These are phyloP conservation scores for Himalopsyche tibetana DNA, from an alignment of 2,888 invertebrate genomes.

Conservation along the genomic window DNA sequence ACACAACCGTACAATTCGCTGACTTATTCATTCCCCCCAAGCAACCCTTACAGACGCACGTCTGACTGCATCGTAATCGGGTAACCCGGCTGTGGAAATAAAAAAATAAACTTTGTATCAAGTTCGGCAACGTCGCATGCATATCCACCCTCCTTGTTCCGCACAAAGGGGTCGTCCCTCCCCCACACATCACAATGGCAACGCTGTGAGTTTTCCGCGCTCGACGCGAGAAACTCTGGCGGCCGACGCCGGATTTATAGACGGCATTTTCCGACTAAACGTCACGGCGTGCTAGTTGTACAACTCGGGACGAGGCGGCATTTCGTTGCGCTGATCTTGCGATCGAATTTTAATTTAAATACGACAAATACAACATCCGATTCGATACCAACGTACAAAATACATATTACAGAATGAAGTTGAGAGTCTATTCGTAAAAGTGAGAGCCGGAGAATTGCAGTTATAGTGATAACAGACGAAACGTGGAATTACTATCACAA, in stretches of 20 bases:
- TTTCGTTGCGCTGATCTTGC: slow-evolving; percentile 17
- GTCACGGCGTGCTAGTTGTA: slow-evolving; percentile 56
- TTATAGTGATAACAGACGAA: slow-evolving; percentile 38
- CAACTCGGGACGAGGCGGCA: slow-evolving; percentile 41
- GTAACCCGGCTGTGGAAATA: slow-evolving; percentile 52
- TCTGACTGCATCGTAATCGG: slow-evolving; percentile 61
- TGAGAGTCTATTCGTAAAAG: background rate
- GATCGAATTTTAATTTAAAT: background rate
- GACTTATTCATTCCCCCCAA: slow-evolving; percentile 49
- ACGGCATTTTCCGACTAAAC: slow-evolving; percentile 61
- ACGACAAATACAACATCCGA: background rate
- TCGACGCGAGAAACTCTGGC: slow-evolving; percentile 57
- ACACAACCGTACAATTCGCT: slow-evolving; percentile 42
- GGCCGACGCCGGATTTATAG: slow-evolving; percentile 47
- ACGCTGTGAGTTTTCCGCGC: slow-evolving; percentile 3
- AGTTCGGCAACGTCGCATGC: slow-evolving; percentile 65
- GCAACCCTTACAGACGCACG: slow-evolving; percentile 47
- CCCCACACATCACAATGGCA: slow-evolving; percentile 30
- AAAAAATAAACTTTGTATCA: slow-evolving; percentile 56
- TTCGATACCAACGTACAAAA: background rate
- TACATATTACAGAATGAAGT: background rate
- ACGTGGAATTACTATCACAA: slow-evolving; percentile 33
- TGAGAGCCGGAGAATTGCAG: background rate
- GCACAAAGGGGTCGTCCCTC: slow-evolving; percentile 45
- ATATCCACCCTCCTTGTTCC: slow-evolving; percentile 55